phyloP scores from a whole-genome alignment of 2,888 invertebrate genomes.

The Dasysyrphus tricinctus region DNA sequence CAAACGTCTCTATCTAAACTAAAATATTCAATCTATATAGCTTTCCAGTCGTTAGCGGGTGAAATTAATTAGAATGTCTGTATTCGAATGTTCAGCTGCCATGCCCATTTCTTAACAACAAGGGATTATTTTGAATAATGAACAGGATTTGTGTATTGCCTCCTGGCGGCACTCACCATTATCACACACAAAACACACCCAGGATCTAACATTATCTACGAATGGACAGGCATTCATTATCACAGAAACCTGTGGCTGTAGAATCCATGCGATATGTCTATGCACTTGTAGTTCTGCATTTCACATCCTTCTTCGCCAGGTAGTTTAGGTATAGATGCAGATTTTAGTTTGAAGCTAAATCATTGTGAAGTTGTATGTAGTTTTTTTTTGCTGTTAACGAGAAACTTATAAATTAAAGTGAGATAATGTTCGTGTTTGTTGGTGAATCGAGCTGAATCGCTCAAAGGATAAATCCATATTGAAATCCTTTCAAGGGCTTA shows the following conservation, averaged over 20 bases:
- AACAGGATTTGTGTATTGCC: conserved; percentile 65
- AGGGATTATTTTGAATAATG: conserved; percentile 73
- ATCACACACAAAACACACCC: conserved; percentile 24
- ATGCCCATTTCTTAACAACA: conserved; percentile 48
- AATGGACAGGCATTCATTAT: conserved; percentile 51
- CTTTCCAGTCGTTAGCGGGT: conserved; percentile 33
- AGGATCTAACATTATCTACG: conserved; percentile 26
- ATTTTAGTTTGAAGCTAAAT: conserved; percentile 15
- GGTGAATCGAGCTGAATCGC: conserved; percentile 20
- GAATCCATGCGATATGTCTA: background rate
- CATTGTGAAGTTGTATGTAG: conserved; percentile 39
- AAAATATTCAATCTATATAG: background rate
- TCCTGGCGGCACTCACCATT: conserved; percentile 40
- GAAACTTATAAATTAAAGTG: conserved; percentile 49
- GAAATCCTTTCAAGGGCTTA: conserved; percentile 58
- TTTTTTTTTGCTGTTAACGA: conserved; percentile 4
- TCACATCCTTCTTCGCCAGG: background rate
- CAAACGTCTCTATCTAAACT: background rate
- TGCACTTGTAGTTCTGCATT: background rate
- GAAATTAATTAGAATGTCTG: conserved; percentile 71
- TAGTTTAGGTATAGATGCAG: background rate
- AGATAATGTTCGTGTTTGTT: conserved; percentile 31
- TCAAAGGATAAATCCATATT: conserved; percentile 59
- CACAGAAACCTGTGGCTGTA: conserved; percentile 16
- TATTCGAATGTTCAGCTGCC: conserved; percentile 36